Percentiles rank a stretch among this genome's conserved stretches.
Evolutionary conservation across 2,113 vertebrate genomes (phyloP).

Genomic region (Siniperca chuatsi): DNA sequence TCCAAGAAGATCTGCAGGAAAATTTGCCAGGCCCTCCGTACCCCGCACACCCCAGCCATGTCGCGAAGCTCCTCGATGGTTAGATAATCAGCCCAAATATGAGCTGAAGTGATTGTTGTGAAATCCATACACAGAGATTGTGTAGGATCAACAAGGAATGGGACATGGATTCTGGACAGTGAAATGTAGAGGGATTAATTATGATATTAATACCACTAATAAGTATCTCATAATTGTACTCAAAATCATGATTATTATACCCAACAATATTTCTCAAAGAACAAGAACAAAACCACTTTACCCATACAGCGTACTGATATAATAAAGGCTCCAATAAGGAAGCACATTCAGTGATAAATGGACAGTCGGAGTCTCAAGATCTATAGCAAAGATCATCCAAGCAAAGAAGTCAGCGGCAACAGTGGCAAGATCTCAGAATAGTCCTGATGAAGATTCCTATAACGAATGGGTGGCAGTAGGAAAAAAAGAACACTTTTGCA

Average conservation of each 20-base stretch:
- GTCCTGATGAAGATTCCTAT: not conserved
- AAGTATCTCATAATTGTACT: not conserved
- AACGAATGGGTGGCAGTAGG: not conserved
- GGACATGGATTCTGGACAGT: not conserved
- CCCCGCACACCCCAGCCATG: slow-evolving; percentile 28
- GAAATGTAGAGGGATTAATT: not conserved
- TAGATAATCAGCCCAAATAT: slow-evolving; percentile 66
- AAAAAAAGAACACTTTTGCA: not conserved
- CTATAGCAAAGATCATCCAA: not conserved
- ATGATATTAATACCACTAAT: not conserved
- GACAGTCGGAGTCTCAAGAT: not conserved
- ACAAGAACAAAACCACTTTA: not conserved
- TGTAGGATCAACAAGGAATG: slow-evolving; percentile 11
- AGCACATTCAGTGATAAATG: not conserved
- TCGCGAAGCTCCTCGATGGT: slow-evolving; percentile 47
- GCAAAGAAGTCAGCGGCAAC: not conserved
- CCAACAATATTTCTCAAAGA: not conserved
- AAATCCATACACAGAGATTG: slow-evolving; percentile 44
- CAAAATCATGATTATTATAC: not conserved
- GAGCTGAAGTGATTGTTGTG: slow-evolving; percentile 51
- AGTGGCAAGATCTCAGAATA: not conserved
- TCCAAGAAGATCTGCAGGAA: slow-evolving; percentile 68
- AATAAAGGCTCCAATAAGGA: not conserved
- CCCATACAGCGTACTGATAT: not conserved
- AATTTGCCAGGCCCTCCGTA: slow-evolving; percentile 46